Percentiles rank a stretch among this genome's conserved stretches.
phyloP scores from a whole-genome alignment of 1,140 invertebrate genomes.

The Trichonephila inaurata region DNA sequence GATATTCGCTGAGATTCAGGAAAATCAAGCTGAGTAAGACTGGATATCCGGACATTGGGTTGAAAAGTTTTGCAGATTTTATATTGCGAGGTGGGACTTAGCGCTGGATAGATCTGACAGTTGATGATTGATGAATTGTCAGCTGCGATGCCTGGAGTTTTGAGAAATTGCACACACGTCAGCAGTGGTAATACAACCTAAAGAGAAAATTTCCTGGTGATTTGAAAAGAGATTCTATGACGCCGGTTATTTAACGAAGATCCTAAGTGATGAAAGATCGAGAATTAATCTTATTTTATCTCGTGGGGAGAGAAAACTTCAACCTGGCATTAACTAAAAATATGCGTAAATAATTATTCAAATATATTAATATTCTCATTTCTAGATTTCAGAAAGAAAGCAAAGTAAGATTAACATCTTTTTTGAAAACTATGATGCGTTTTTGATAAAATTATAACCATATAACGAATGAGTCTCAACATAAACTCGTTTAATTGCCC shows the following conservation, averaged over 20 bases:
- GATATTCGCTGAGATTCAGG: constrained; percentile 27
- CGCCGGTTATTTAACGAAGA: neutral
- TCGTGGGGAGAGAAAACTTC: neutral
- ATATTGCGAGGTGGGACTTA: neutral
- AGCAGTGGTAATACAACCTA: neutral
- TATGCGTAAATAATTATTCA: neutral
- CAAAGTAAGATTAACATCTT: too few species aligned
- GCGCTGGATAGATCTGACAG: constrained; percentile 11
- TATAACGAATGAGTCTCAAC: too few species aligned
- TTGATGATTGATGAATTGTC: constrained; percentile 53
- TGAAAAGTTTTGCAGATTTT: constrained; percentile 55
- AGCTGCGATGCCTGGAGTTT: constrained; percentile 30
- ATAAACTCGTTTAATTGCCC: too few species aligned
- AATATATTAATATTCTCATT: neutral
- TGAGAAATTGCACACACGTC: constrained; percentile 34
- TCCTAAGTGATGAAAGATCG: neutral
- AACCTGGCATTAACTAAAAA: neutral
- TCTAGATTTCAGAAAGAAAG: too few species aligned
- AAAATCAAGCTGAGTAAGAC: constrained; percentile 53
- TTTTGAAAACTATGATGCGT: too few species aligned
- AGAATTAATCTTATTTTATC: neutral
- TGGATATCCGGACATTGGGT: constrained; percentile 45
- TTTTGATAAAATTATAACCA: too few species aligned
- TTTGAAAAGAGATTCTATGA: neutral
- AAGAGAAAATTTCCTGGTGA: neutral